Conservation (phyloP, 2,113 vertebrate genomes). For the Geothlypis trichas region DNA sequence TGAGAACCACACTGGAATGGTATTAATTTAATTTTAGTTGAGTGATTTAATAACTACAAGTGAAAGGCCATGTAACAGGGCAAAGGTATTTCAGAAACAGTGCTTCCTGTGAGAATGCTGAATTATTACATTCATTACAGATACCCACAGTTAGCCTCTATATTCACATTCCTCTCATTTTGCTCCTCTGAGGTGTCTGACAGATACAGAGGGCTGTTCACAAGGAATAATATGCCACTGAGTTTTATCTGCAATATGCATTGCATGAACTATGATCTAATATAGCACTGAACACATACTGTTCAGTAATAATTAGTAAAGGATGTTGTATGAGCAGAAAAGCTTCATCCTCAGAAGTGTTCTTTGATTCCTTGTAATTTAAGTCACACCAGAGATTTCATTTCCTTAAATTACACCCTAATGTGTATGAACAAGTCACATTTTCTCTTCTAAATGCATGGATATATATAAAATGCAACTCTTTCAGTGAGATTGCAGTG, state of each 20-base stretch:
- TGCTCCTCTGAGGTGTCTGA: background rate
- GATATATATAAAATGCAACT: background rate
- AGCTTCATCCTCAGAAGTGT: background rate
- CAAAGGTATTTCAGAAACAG: background rate
- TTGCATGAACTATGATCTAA: background rate
- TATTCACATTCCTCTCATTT: background rate
- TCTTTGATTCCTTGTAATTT: background rate
- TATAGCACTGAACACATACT: background rate
- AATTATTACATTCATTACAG: background rate
- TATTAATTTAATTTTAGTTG: background rate
- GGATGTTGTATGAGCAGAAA: background rate
- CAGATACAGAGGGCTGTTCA: background rate
- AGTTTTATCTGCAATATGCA: background rate
- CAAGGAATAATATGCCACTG: background rate
- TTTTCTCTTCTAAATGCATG: background rate
- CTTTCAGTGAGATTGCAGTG: background rate
- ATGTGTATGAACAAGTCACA: background rate
- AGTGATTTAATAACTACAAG: background rate
- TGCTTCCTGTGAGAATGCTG: background rate
- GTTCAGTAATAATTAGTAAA: background rate
- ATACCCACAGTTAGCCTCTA: background rate
- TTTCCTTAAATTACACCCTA: background rate
- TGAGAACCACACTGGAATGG: background rate
- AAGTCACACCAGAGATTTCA: background rate
- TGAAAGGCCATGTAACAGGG: background rate